Evolutionary conservation across 2,797 vertebrate species (phyloP).

Genomic region (Antennarius maculatus): DNA sequence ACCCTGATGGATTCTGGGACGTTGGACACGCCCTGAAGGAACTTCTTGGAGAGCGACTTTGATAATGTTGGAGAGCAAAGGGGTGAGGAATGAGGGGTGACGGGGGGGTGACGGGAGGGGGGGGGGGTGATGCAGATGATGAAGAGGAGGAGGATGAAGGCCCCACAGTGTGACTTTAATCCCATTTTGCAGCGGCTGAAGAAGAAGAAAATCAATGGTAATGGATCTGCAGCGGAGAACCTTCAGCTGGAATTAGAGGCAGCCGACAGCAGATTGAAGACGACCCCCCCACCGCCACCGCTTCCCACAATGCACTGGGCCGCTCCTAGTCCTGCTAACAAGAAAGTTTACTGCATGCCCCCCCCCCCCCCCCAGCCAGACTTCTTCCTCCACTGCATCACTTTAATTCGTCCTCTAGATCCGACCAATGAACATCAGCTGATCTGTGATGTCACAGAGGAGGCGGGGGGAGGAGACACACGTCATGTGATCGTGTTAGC

Average conservation of each 20-base stretch:
- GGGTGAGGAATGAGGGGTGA: neutral
- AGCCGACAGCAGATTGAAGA: conserved; percentile 42
- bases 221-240: conserved; percentile 46
- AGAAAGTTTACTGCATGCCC: conserved; percentile 14
- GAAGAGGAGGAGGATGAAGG: conserved; percentile 34
- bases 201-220: conserved; percentile 64
- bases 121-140: neutral
- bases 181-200: conserved; percentile 46
- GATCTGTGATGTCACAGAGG: conserved; percentile 3
- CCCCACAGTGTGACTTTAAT: conserved; percentile 50
- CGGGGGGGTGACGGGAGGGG: neutral
- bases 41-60: too few species aligned
- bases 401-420: neutral
- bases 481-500: too few species aligned
- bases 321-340: conserved; percentile 21
- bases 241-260: conserved; percentile 63
- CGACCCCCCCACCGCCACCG: conserved; percentile 10
- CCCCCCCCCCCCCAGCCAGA: neutral
- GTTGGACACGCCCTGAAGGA: too few species aligned
- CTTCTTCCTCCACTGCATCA: conserved; percentile 28
- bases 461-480: neutral
- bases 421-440: conserved; percentile 4
- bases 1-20: too few species aligned
- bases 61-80: neutral
- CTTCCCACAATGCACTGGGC: conserved; percentile 50